These are phyloP conservation scores for Caradrina clavipalpis DNA, from an alignment of 2,888 invertebrate species.

Conservation along the genomic window DNA sequence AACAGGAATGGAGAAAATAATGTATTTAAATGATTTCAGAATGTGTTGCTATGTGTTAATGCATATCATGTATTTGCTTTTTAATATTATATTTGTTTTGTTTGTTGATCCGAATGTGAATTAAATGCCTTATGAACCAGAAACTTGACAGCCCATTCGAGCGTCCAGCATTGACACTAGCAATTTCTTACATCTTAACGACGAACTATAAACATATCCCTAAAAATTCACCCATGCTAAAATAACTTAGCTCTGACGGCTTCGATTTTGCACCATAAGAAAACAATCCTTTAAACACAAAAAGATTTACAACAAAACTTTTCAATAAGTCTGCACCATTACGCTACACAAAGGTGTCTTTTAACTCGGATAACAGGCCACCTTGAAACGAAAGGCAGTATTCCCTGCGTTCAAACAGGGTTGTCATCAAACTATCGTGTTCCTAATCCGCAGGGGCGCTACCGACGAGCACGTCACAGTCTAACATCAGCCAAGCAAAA, in stretches of 20 bases:
- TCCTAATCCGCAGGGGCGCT: conserved; percentile 64
- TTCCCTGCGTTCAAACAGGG: conserved; percentile 31
- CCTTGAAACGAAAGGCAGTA: conserved; percentile 14
- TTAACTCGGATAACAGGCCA: conserved; percentile 32
- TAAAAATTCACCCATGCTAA: neutral
- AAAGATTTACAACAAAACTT: neutral
- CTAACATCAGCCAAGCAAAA: conserved; percentile 81
- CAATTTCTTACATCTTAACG: too few species aligned
- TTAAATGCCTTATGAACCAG: too few species aligned
- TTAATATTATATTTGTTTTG: too few species aligned
- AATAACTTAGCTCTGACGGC: neutral
- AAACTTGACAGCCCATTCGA: too few species aligned
- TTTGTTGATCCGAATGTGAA: too few species aligned
- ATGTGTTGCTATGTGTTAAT: neutral
- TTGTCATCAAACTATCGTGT: conserved; percentile 66
- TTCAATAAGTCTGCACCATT: conserved; percentile 19
- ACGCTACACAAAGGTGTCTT: conserved; percentile 29
- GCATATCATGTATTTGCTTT: too few species aligned
- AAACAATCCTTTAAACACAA: neutral
- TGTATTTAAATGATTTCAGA: neutral
- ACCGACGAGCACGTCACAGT: conserved; percentile 73
- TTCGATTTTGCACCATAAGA: neutral
- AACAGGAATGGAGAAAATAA: too few species aligned
- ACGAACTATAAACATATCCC: too few species aligned
- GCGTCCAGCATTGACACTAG: too few species aligned